Evolutionary conservation across 2,113 vertebrate species (phyloP).

Genomic region (Pomatostomus ruficeps): DNA sequence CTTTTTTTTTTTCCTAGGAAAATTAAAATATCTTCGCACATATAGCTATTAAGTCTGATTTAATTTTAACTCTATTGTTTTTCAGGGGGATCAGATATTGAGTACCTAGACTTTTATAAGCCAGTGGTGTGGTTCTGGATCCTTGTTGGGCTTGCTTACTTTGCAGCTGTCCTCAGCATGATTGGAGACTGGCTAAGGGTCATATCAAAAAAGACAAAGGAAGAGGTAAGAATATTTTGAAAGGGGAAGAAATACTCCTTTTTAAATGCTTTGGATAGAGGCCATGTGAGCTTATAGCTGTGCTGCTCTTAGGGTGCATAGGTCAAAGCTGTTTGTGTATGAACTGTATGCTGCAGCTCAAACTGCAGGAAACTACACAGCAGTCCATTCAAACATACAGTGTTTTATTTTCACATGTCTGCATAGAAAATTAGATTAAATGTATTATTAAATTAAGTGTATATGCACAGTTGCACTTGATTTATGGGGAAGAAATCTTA

Average conservation of each 20-base stretch:
- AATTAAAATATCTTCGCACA: background rate
- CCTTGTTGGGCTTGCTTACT: slow-evolving; percentile 96
- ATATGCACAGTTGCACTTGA: background rate
- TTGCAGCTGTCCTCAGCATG: slow-evolving; percentile 97
- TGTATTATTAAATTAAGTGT: background rate
- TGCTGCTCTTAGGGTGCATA: background rate
- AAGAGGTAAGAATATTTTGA: slow-evolving; percentile 82
- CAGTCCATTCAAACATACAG: background rate
- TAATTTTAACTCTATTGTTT: background rate
- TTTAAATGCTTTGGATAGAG: background rate
- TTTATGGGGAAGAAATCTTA: background rate
- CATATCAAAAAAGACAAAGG: slow-evolving; percentile 98
- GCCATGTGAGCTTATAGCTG: background rate
- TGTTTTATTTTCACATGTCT: background rate
- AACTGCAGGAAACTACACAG: background rate
- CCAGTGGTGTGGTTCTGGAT: slow-evolving; percentile 99
- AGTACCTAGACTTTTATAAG: slow-evolving; percentile 94
- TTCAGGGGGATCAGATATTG: slow-evolving; percentile 86
- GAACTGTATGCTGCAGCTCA: background rate
- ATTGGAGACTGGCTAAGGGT: slow-evolving; percentile 98
- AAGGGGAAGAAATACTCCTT: background rate
- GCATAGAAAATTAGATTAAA: background rate
- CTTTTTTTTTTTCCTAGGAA: background rate
- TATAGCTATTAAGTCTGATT: background rate
- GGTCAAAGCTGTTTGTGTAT: background rate